Base-by-base conservation (phyloP, 2,888 invertebrate species). In the Hyposoter didymator region DNA sequence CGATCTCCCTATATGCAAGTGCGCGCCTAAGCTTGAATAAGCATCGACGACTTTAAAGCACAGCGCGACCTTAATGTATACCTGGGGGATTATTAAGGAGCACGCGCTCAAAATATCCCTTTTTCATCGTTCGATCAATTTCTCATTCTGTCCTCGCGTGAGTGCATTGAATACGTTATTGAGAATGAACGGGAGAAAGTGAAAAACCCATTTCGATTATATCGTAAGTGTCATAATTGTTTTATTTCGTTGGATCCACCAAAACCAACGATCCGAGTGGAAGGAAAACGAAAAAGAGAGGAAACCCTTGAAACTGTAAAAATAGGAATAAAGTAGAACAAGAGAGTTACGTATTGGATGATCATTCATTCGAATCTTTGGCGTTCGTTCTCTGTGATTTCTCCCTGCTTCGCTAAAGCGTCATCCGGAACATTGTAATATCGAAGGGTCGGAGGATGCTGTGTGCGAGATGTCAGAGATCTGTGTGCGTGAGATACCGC, bases 361-460 rank as follows among this genome's bases (percentile, higher is more conserved):
- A 69, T 32, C 35, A 12, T 59, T 78, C 66, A 78, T 86, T 74
- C 66, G 64, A 35, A n/a, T 86, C 87, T 86, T 79, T 79, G 78
- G 82, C 84, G 66, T 78, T 78, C 82, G 76, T 87, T 87, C 78
- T 81, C 88, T 88, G 67, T 86, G 78, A 85, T 86, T 47, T 78
- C 72, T 76, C 81, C 69, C 82, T 81, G 28, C 22, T 75, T 67
- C 79, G 69, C 49, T 52, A 28, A 1, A 78, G 22, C 66, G 49
- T 14, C 75, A 43, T 66, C 55, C 43, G 52, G 49, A 45, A n/a
- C 39, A 28, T 66, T 45, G 22, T 39, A 32, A 66, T 43, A 35
- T 35, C 55, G n/a, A 45, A 45, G 47, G 72, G 66, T 43, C 88
- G 88, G 90, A 91, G 91, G 92, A 92, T 92, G 92, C 92, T 92